Evolutionary conservation across 2,888 invertebrate genomes (phyloP).

Genomic region (Stenotaenia linearis): DNA sequence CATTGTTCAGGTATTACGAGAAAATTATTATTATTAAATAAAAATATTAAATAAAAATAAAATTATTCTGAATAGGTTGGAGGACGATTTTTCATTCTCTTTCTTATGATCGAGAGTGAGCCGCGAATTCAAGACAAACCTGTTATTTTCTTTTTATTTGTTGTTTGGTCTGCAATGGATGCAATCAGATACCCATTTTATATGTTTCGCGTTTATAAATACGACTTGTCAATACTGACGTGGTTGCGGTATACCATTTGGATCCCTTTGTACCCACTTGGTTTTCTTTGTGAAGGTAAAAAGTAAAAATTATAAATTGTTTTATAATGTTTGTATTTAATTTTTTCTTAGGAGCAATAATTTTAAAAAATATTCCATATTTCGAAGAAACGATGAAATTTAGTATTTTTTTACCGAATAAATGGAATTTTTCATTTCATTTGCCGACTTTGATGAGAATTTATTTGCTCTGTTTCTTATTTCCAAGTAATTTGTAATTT

Average conservation of each 20-base stretch:
- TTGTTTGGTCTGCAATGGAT: slow-evolving; percentile 76
- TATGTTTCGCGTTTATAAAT: slow-evolving; percentile 69
- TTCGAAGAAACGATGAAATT: slow-evolving; percentile 77
- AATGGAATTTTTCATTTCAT: slow-evolving; percentile 78
- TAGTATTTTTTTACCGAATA: slow-evolving; percentile 71
- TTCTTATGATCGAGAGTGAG: slow-evolving; percentile 76
- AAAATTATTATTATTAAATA: neutral
- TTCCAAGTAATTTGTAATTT: slow-evolving; percentile 57
- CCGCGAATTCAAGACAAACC: slow-evolving; percentile 80
- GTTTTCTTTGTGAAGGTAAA: slow-evolving; percentile 75
- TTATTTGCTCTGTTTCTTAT: slow-evolving; percentile 67
- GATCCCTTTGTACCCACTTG: slow-evolving; percentile 88
- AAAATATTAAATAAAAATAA: too few relatives aligned
- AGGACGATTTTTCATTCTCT: slow-evolving; percentile 71
- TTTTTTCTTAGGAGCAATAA: slow-evolving; percentile 45
- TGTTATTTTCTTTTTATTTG: slow-evolving; percentile 78
- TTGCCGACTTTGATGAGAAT: slow-evolving; percentile 71
- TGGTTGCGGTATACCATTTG: slow-evolving; percentile 91
- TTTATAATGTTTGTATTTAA: neutral
- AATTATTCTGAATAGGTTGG: slow-evolving; percentile 49
- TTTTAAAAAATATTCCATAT: slow-evolving; percentile 71
- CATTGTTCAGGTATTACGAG: slow-evolving; percentile 59
- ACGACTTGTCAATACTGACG: slow-evolving; percentile 66
- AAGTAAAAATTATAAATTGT: neutral
- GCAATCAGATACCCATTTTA: slow-evolving; percentile 89